Percentiles rank a stretch among this genome's conserved stretches.
Conservation (phyloP, 37 sponge, comb jelly and placozoan genomes). For the Axinella damicornis region DNA sequence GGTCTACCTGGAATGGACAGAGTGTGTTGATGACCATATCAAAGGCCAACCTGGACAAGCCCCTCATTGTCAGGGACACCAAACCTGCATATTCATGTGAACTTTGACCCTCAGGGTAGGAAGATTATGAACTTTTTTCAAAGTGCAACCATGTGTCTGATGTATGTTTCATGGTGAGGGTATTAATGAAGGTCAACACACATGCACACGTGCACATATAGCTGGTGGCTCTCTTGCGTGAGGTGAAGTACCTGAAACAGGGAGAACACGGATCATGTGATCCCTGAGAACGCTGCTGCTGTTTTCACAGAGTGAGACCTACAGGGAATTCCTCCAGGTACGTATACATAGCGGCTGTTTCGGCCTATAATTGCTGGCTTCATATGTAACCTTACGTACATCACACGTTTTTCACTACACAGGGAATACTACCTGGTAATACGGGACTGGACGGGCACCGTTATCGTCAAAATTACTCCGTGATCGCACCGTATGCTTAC, state of each 20-base stretch:
- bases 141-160: no score
- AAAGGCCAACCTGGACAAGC: conserved; percentile 91
- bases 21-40: conserved; percentile 89
- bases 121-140: no score
- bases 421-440: no score
- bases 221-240: conserved; percentile 95
- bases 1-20: conserved; percentile 89
- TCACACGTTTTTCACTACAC: no score
- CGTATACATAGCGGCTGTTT: not conserved
- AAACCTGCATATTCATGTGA: conserved; percentile 76
- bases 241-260: conserved; percentile 95
- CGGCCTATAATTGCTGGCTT: no score
- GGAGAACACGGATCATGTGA: conserved; percentile 63
- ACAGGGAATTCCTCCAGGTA: conserved; percentile 85
- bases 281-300: conserved; percentile 86
- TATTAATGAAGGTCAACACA: not conserved
- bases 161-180: not conserved
- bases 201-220: not conserved
- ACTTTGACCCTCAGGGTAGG: conserved; percentile 93
- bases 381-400: no score
- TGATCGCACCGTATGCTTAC: no score
- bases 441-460: no score
- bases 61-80: conserved; percentile 84
- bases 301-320: conserved; percentile 92
- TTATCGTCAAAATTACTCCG: no score